phyloP scores from a whole-genome alignment of 2,888 invertebrate species.

The Ernsta delagoae region DNA sequence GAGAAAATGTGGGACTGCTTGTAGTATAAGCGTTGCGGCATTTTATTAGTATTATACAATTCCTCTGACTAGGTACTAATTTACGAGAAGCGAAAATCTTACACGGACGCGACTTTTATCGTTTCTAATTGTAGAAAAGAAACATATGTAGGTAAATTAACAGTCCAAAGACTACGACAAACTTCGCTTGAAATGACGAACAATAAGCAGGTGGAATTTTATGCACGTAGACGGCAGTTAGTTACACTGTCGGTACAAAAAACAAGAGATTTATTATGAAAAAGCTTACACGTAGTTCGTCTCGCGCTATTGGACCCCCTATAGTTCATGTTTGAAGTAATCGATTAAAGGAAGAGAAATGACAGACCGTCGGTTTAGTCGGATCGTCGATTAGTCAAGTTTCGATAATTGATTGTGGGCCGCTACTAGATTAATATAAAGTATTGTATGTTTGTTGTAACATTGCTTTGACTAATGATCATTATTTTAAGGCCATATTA shows the following conservation, averaged over 20 bases:
- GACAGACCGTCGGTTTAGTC: conserved; percentile 79
- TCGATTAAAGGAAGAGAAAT: conserved; percentile 83
- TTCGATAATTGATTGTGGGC: conserved; percentile 80
- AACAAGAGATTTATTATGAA: conserved; percentile 68
- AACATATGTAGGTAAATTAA: conserved; percentile 42
- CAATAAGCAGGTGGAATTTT: conserved; percentile 20
- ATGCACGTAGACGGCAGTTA: conserved; percentile 16
- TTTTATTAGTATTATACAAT: conserved; percentile 59
- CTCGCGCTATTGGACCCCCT: conserved; percentile 73
- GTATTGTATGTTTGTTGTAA: conserved; percentile 45
- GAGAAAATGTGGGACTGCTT: conserved; percentile 65
- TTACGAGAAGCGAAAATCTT: conserved; percentile 56
- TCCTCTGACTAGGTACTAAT: conserved; percentile 56
- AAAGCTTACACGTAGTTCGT: conserved; percentile 64
- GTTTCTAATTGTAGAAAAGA: conserved; percentile 49
- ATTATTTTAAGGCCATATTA: conserved; percentile 26
- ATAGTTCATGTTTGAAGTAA: conserved; percentile 78
- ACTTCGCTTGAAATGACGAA: conserved; percentile 24
- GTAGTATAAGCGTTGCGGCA: conserved; percentile 56
- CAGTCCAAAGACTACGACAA: conserved; percentile 34
- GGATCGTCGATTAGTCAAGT: conserved; percentile 78
- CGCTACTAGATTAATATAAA: conserved; percentile 79
- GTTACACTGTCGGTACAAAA: conserved; percentile 48
- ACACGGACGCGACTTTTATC: conserved; percentile 56
- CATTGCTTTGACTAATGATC: conserved; percentile 45